Conservation (phyloP, 2,888 invertebrate species). For the Falcaria lacertinaria region DNA sequence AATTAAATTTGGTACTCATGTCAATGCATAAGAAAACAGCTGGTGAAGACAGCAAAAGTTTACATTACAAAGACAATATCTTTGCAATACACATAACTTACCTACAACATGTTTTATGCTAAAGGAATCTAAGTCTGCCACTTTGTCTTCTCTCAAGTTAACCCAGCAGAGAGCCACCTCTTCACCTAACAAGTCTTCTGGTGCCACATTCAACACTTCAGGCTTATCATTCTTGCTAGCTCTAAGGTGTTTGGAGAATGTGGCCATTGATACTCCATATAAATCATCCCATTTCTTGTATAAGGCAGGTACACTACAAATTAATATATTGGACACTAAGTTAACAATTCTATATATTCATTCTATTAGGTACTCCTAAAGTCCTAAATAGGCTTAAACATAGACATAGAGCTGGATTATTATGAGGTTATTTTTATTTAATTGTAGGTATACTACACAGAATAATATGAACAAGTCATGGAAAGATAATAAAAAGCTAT, state of each 20-base stretch:
- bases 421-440: no score
- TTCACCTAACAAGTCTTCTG: slow-evolving; percentile 81
- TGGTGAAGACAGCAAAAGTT: no score
- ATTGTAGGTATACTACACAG: no score
- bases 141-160: slow-evolving; percentile 81
- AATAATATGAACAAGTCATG: no score
- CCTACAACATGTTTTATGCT: slow-evolving; percentile 81
- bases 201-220: slow-evolving; percentile 78
- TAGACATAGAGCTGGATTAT: no score
- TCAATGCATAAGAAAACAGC: no score
- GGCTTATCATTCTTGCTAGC: slow-evolving; percentile 82
- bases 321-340: no score
- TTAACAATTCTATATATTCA: no score
- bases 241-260: slow-evolving; percentile 82
- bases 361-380: no score
- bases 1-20: no score
- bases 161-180: slow-evolving; percentile 84
- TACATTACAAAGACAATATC: no score
- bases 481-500: slow-evolving; percentile 2
- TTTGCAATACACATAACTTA: slow-evolving; percentile 34
- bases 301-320: slow-evolving; percentile 79
- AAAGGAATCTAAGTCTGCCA: slow-evolving; percentile 80
- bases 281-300: slow-evolving; percentile 88
- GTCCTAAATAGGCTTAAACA: no score
- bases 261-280: slow-evolving; percentile 88